phyloP scores from a whole-genome alignment of 2,797 vertebrate genomes.

The Cottoperca gobio region DNA sequence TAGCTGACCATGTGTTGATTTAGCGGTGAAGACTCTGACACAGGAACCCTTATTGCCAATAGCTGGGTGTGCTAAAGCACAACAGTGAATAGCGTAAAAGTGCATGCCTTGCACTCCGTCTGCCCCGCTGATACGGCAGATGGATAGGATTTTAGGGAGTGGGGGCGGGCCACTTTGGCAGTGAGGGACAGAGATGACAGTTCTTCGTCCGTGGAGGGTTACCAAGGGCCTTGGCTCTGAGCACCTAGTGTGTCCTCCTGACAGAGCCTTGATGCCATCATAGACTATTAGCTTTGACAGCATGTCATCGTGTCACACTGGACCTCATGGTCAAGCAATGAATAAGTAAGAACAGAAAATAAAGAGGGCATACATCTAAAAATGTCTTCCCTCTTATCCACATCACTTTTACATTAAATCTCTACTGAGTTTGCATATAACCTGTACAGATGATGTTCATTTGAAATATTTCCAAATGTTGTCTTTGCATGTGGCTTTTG shows the following conservation, averaged over 20 bases:
- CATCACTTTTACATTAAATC: conserved; percentile 13
- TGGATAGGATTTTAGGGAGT: conserved; percentile 73
- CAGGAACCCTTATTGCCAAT: conserved; percentile 40
- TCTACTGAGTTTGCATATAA: conserved; percentile 3
- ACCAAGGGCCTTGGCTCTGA: conserved; percentile 72
- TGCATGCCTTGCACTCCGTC: conserved; percentile 71
- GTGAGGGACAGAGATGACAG: conserved; percentile 75
- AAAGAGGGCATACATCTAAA: conserved; percentile 36
- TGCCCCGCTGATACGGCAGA: conserved; percentile 77
- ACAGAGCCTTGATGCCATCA: conserved; percentile 78
- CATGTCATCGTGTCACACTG: conserved; percentile 67
- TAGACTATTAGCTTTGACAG: conserved; percentile 77
- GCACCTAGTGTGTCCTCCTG: conserved; percentile 73
- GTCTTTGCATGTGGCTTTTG: conserved; percentile 43
- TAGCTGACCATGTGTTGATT: conserved; percentile 48
- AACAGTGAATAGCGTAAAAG: conserved; percentile 69
- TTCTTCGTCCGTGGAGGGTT: conserved; percentile 71
- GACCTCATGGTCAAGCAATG: conserved; percentile 57
- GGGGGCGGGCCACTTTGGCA: conserved; percentile 66
- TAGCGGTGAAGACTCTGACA: conserved; percentile 39
- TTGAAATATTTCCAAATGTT: conserved; percentile 28
- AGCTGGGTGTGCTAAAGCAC: conserved; percentile 58
- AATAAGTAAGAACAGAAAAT: conserved; percentile 64
- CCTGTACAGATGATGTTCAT: conserved; percentile 13
- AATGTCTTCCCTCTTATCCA: conserved; percentile 4